Conservation (phyloP, 1,140 invertebrate genomes). For the Frieseomelitta varia region DNA sequence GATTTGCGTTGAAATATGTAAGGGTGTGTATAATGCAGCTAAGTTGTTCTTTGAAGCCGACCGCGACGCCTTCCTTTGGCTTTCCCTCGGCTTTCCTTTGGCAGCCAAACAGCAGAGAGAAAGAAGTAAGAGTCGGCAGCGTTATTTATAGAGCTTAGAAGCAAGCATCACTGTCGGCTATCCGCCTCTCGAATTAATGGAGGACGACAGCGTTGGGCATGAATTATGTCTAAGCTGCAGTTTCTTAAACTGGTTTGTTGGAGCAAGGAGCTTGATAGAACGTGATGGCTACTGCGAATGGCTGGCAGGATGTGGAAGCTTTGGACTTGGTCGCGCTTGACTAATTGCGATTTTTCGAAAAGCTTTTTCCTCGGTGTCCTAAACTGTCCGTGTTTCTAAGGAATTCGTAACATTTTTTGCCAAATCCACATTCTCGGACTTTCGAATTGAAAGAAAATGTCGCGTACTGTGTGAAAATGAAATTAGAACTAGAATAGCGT, state of each 20-base stretch:
- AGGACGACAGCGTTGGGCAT: conserved; percentile 6
- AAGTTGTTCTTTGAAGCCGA: not conserved
- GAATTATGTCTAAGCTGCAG: not conserved
- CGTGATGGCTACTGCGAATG: not conserved
- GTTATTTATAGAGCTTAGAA: conserved; percentile 6
- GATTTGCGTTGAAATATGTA: too few species aligned
- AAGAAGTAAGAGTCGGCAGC: not conserved
- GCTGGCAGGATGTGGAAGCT: too few species aligned
- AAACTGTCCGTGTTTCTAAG: not conserved
- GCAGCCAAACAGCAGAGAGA: not conserved
- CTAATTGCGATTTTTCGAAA: not conserved
- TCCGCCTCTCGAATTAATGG: conserved; percentile 13
- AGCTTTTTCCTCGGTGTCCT: not conserved
- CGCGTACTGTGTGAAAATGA: not conserved
- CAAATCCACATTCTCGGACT: not conserved
- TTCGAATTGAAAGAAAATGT: not conserved
- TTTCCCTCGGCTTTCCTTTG: not conserved
- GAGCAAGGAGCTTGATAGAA: not conserved
- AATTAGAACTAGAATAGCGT: not conserved
- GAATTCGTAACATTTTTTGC: not conserved
- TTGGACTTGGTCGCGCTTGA: too few species aligned
- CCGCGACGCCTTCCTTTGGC: not conserved
- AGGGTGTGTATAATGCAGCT: not conserved
- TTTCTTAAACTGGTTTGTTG: not conserved
- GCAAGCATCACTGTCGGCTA: not conserved